Percentiles rank a stretch among this genome's conserved stretches.
Conservation (phyloP, 2,888 invertebrate species). For the Chouioia cunea region DNA sequence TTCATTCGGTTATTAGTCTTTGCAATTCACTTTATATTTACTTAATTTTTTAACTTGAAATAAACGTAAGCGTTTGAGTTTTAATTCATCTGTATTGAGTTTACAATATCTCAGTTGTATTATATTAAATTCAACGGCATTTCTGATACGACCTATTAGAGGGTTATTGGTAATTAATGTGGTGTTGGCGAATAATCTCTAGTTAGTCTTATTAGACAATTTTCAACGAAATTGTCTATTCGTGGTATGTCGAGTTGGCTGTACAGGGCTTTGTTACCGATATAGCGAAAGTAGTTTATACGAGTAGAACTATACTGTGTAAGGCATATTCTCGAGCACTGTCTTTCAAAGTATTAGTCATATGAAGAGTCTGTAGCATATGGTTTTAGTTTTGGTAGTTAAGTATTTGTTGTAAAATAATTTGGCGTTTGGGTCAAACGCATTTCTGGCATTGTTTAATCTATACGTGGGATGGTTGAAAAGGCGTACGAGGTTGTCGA, state of each 20-base stretch:
- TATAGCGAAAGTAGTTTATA: slow-evolving; percentile 22
- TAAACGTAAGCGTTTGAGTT: too few species aligned
- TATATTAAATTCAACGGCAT: too few species aligned
- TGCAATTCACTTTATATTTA: too few species aligned
- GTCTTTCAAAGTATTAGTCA: slow-evolving; percentile 44
- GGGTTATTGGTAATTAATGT: slow-evolving; percentile 4
- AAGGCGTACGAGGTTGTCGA: not conserved
- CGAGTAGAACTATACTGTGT: slow-evolving; percentile 6
- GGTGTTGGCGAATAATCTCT: slow-evolving; percentile 35
- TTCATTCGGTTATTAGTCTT: too few species aligned
- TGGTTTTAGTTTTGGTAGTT: slow-evolving; percentile 29
- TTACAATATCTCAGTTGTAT: too few species aligned
- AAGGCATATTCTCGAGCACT: slow-evolving; percentile 27
- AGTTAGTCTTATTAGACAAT: slow-evolving; percentile 31
- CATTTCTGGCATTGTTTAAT: not conserved
- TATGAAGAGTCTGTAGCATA: slow-evolving; percentile 36
- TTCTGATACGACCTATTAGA: too few species aligned
- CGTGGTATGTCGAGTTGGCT: slow-evolving; percentile 30
- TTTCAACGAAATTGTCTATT: slow-evolving; percentile 40
- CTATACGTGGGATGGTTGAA: not conserved
- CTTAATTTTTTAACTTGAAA: too few species aligned
- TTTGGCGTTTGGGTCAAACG: not conserved
- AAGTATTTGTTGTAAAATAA: slow-evolving; percentile 23
- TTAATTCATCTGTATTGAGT: too few species aligned
- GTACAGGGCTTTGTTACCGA: slow-evolving; percentile 42